phyloP scores from a whole-genome alignment of 2,888 invertebrate genomes.

The Amphipyra tragopoginis region DNA sequence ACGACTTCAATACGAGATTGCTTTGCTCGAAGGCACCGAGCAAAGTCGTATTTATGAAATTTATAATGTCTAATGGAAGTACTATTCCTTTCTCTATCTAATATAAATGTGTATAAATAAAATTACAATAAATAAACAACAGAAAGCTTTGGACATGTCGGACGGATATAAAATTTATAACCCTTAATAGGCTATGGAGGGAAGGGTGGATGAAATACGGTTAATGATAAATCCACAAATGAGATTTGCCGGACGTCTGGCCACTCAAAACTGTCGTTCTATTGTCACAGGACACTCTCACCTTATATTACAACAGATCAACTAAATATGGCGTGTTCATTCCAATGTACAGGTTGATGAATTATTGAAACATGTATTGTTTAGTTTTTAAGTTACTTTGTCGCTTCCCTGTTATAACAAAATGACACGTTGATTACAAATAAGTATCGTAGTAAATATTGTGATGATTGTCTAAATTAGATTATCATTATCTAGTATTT shows the following conservation, averaged over 20 bases:
- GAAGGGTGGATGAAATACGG: slow-evolving; percentile 88
- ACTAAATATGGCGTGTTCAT: slow-evolving; percentile 75
- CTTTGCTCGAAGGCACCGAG: slow-evolving; percentile 50
- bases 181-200: slow-evolving; percentile 85
- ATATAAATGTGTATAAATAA: slow-evolving; percentile 65
- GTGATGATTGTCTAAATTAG: too few species aligned
- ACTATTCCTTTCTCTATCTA: slow-evolving; percentile 53
- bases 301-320: slow-evolving; percentile 85
- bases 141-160: slow-evolving; percentile 77
- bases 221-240: slow-evolving; percentile 90
- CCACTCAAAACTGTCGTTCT: slow-evolving; percentile 85
- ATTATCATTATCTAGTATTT: slow-evolving; percentile 3
- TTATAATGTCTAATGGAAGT: slow-evolving; percentile 45
- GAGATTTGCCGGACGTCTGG: slow-evolving; percentile 89
- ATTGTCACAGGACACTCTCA: slow-evolving; percentile 87
- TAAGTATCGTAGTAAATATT: not conserved
- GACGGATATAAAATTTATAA: slow-evolving; percentile 87
- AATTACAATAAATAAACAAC: slow-evolving; percentile 81
- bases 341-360: slow-evolving; percentile 72
- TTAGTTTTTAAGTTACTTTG: not conserved
- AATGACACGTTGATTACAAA: not conserved
- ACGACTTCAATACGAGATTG: slow-evolving; percentile 78
- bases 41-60: slow-evolving; percentile 43
- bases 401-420: not conserved
- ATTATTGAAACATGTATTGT: not conserved